Evolutionary conservation across 2,888 invertebrate species (phyloP).

Genomic region (Cephus rjabovi): DNA sequence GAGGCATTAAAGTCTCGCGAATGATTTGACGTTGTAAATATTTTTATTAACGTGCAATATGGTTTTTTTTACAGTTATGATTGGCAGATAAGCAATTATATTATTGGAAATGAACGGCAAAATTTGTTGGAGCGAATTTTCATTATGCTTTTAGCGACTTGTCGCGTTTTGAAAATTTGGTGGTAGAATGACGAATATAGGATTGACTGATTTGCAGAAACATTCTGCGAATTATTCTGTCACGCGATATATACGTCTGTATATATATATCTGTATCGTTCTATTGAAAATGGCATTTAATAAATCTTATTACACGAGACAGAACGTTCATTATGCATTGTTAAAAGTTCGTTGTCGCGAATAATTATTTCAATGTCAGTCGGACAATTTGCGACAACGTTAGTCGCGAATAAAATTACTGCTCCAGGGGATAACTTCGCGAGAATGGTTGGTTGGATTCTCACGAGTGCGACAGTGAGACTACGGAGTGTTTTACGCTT

Average conservation of each 20-base stretch:
- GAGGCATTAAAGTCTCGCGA: not conserved
- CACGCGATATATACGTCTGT: not conserved
- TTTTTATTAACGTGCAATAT: not conserved
- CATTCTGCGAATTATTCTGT: not conserved
- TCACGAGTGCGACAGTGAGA: not conserved
- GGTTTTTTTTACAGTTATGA: not conserved
- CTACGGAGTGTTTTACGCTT: not conserved
- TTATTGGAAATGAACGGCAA: not conserved
- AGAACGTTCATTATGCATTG: slow-evolving; percentile 50
- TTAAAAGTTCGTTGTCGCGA: slow-evolving; percentile 57
- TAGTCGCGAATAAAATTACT: slow-evolving; percentile 23
- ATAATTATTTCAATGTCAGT: slow-evolving; percentile 64
- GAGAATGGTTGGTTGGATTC: not conserved
- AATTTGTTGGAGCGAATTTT: not conserved
- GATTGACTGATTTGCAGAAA: not conserved
- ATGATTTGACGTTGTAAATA: not conserved
- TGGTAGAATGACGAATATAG: not conserved
- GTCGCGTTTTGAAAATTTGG: not conserved
- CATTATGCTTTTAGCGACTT: not conserved
- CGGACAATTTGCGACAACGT: slow-evolving; percentile 60
- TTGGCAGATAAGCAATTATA: not conserved
- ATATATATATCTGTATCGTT: not conserved
- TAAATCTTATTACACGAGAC: slow-evolving; percentile 55
- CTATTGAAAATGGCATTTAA: slow-evolving; percentile 28
- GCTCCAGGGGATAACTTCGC: not conserved